Base-by-base conservation (phyloP, 2,888 invertebrate genomes). In the Cephus spinipes region DNA sequence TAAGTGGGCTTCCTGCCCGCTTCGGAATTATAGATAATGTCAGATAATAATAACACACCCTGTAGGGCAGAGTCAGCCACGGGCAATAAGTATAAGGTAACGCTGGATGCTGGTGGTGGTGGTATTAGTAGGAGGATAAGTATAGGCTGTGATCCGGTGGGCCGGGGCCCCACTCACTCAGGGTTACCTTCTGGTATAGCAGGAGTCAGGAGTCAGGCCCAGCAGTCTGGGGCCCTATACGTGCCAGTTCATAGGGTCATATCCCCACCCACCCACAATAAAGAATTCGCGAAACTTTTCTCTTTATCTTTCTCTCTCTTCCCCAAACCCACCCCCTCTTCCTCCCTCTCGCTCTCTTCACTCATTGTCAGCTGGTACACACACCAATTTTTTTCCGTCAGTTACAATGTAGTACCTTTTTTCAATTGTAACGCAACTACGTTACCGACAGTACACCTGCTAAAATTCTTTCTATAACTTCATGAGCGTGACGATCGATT, bases 21-120 rank as follows among this genome's bases (percentile, higher is more conserved):
- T 89, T 89, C 90, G 86, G 90, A 91, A 91, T 91, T 91, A 91
- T 90, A 91, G 91, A 91, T 91, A 91, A 91, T 91, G 91, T 89
- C 90, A 89, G 91, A 91, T 91, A 91, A 91, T 91, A 91, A 91
- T 91, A 90, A 91, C 89, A 89, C 88, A 90, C 86, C 87, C 89
- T 86, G 88, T 86, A 86, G 87, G 89, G 88, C 75, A 77, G 40
- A 69, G 30, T 81, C 85, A 84, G 88, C 86, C 88, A 87, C 85
- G 86, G 89, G 87, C 89, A 89, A 88, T 89, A 90, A 90, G 90
- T 90, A 89, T 90, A 90, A 88, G 89, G 89, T 88, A 88, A 73
- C 79, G 79, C 79, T 79, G 76, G 77, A 77, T 82, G 83, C 81
- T 85, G 82, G 85, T 87, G 83, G 85, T 86, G 86, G 88, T 88